Base-by-base conservation (phyloP, 2,797 vertebrate species). In the Carapus acus region DNA sequence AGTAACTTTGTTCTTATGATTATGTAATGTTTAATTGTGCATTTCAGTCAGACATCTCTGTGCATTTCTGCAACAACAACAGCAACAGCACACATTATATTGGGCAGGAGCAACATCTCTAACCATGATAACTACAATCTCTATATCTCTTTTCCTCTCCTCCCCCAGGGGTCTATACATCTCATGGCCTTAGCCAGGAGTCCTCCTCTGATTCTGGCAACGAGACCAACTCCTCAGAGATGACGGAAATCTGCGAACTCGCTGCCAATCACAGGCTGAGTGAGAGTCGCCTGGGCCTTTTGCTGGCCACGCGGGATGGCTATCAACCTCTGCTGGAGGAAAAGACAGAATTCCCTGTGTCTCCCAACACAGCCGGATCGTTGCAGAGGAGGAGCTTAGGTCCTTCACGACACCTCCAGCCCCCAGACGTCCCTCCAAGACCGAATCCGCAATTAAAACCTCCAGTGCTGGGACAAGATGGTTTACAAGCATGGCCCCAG, bases 181-280 rank as follows among this genome's bases (percentile, higher is more conserved):
- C 94, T 80, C 91, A 90, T 84, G 93, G 93, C 67, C 93, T 95
- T 80, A 99, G 95, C 70, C 93, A 92, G 29, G 92, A 93, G 84
- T 97, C 95, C 14, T 98, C 94, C 37, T 99, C 96, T 45, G 96
- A 99, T 90, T 99, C 96, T 53, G 95, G 95, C 67, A 99, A 99
- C 70, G 96, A 99, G 82, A 98, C 95, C 67, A 99, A 99, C 87
- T 99, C 96, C 58, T 99, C 96, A 21, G 96, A 98, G 89, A 96
- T 98, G 93, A 99, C 95, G 9, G 96, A 99, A 86, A 91, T 90
- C 76, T 97, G 88, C 51, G 96, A 99, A 75, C 79, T 96, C 77
- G 91, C 92, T 5, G 81, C 91, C 13, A 88, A 90, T 54, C 95
- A 97, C 82, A 91, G 94, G 78, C 91, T 93, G 77, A 90, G 81